Percentiles rank a stretch among this genome's conserved stretches.
Conservation (phyloP, 2,113 vertebrate species). For the Tonatia bakeri region DNA sequence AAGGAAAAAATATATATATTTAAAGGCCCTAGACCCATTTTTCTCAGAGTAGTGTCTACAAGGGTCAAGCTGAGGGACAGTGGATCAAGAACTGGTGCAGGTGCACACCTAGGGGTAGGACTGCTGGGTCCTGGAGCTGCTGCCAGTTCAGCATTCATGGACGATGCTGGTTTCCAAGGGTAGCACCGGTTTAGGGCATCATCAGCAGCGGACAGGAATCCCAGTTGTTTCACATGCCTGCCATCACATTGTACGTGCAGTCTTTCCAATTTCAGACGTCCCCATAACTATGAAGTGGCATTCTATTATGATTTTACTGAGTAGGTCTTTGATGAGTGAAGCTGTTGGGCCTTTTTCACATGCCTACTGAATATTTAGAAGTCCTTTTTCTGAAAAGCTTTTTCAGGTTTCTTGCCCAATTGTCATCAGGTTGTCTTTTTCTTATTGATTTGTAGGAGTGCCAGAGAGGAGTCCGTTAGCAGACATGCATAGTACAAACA, state of each 20-base stretch:
- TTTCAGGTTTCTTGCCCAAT: background rate
- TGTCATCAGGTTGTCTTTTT: background rate
- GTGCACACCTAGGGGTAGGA: accelerated
- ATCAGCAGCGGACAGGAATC: background rate
- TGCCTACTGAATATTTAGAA: background rate
- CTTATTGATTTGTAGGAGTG: background rate
- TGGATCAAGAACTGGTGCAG: background rate
- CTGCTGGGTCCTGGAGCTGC: background rate
- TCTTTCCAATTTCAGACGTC: background rate
- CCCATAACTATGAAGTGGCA: background rate
- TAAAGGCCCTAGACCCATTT: background rate
- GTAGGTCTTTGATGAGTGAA: background rate
- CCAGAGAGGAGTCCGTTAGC: background rate
- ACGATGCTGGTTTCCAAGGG: background rate
- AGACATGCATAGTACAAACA: background rate
- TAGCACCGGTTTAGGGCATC: background rate
- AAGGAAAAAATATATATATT: background rate
- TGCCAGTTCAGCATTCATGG: background rate
- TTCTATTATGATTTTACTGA: background rate
- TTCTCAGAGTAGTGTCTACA: background rate
- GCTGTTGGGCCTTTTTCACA: background rate
- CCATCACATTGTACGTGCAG: background rate
- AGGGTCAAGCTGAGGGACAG: background rate
- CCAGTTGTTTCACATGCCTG: background rate
- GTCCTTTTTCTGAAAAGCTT: background rate